Conservation (phyloP, 2,888 invertebrate species). For the Acholoe squamosa region DNA sequence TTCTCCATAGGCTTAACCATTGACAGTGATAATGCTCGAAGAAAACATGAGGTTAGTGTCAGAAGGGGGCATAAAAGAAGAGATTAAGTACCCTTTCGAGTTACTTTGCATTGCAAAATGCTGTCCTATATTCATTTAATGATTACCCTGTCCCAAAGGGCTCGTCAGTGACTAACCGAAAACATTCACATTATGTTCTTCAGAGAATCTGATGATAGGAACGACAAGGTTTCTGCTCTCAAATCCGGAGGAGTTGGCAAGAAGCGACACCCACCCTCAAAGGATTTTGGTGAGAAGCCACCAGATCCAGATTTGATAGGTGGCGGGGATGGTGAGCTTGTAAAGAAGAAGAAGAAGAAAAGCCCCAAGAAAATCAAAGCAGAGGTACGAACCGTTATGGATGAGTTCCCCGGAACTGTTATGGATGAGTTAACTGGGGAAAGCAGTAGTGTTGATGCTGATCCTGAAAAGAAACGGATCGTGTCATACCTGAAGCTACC, state of each 20-base stretch:
- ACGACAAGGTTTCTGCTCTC: conserved; percentile 61
- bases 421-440: neutral
- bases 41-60: no score
- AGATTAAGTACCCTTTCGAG: no score
- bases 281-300: conserved; percentile 65
- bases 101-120: no score
- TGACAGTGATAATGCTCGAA: no score
- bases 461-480: neutral
- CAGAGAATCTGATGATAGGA: neutral
- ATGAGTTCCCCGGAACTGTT: no score
- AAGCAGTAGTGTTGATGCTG: neutral
- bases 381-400: neutral
- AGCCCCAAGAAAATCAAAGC: neutral
- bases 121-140: no score
- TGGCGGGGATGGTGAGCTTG: neutral
- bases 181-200: neutral
- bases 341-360: conserved; percentile 23
- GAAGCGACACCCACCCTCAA: conserved; percentile 68
- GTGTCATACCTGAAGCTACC: conserved; percentile 55
- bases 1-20: no score
- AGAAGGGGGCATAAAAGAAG: no score
- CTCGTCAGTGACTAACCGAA: no score
- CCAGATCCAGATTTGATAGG: neutral
- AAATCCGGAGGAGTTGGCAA: conserved; percentile 60
- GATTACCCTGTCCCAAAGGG: no score